Base-by-base conservation (phyloP, 2,888 invertebrate genomes). In the Amphipoea lucens region DNA sequence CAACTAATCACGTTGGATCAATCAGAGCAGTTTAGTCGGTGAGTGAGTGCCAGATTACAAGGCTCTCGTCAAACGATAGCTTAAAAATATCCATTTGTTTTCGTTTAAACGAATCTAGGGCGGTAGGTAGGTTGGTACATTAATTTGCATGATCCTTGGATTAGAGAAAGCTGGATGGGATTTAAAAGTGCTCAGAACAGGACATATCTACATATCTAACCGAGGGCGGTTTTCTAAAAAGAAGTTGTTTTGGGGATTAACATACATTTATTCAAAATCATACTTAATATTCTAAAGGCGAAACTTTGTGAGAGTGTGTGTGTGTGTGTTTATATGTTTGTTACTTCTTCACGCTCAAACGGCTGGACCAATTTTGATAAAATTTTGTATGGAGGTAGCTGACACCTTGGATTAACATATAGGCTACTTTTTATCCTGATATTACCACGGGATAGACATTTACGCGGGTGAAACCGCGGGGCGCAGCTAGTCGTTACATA, bases 11-110 rank as follows among this genome's bases (percentile, higher is more conserved):
- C 72, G 23, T 71, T 20, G 40, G 72, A 88, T 89, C 87, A 80
- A 88, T 89, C 88, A 81, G 78, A 54, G 57, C 23, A 74, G 66
- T 65, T 65, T 62, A 57, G 62, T 48, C 67, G 14, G 54, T 51
- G 71, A 84, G 77, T 42, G 69, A 89, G 73, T 57, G 69, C 69
- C 78, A 87, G 87, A 88, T 89, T 89, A 88, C 69, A 54, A 6
- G 51, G 74, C 67, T 77, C 65, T 66, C 73, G 60, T 87, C 84
- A 74, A 74, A 79, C 74, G 51, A 68, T 65, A 45, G 63, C 81
- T 78, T 74, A 51, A 73, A 84, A 77, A 68, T 84, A 65, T 42
- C 76, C 74, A 88, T 89, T 88, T 88, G 72, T 84, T 81, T 78
- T 63, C 84, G 78, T 74, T 86, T 84, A 75, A 76, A 67, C 48